These are phyloP conservation scores for Triops cancriformis DNA, from an alignment of 1,140 invertebrate genomes.

Conservation along the genomic window DNA sequence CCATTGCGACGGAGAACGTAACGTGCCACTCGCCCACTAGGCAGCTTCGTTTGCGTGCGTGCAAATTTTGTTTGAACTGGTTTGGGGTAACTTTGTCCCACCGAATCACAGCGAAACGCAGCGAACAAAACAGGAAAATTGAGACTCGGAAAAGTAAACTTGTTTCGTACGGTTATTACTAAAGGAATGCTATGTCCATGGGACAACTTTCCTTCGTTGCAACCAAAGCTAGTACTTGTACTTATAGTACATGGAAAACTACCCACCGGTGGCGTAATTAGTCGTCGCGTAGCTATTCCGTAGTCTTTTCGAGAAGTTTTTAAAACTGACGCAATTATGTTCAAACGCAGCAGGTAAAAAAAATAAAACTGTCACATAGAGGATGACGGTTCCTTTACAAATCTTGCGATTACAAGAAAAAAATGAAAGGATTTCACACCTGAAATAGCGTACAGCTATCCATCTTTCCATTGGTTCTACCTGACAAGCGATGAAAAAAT, in stretches of 20 bases:
- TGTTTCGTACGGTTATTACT: too few relatives aligned
- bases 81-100: not conserved
- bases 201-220: too few relatives aligned
- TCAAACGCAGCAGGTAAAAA: not conserved
- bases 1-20: too few relatives aligned
- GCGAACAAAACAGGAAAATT: too few relatives aligned
- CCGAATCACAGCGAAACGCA: too few relatives aligned
- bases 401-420: not conserved
- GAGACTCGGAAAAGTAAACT: too few relatives aligned
- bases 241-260: not conserved
- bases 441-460: not conserved
- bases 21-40: not conserved
- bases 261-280: not conserved
- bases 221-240: too few relatives aligned
- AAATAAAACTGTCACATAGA: not conserved
- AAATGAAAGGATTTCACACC: not conserved
- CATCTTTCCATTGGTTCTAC: not conserved
- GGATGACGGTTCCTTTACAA: not conserved
- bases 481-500: constrained; percentile 12
- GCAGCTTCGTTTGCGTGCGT: not conserved
- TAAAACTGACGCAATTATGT: not conserved
- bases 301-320: not conserved
- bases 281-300: not conserved
- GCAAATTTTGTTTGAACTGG: not conserved
- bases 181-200: too few relatives aligned